These are phyloP conservation scores for Sycophaga agraensis DNA, from an alignment of 1,140 invertebrate species.

Conservation along the genomic window DNA sequence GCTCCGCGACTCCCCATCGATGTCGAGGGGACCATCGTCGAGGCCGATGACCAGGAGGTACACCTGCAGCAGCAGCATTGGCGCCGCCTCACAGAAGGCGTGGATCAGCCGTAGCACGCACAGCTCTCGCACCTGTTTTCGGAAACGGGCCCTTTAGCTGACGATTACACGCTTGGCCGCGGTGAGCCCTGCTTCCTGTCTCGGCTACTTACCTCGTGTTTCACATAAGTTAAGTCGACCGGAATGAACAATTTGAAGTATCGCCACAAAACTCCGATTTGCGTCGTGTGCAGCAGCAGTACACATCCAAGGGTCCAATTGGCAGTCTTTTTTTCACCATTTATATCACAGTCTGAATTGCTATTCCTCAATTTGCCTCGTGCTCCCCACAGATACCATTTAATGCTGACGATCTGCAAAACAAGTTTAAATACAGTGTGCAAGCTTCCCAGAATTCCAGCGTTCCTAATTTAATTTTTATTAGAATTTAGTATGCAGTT, in stretches of 20 bases:
- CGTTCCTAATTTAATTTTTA: no score
- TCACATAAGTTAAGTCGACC: conserved; percentile 79
- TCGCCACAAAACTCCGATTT: conserved; percentile 84
- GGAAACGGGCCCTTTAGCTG: no score
- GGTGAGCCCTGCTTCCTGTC: no score
- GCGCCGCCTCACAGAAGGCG: conserved; percentile 83
- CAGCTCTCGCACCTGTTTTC: conserved; percentile 65
- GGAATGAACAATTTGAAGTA: conserved; percentile 87
- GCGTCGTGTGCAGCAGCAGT: conserved; percentile 71
- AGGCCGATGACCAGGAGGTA: conserved; percentile 69
- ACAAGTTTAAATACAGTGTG: no score
- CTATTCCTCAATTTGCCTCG: conserved; percentile 45
- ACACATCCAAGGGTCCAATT: conserved; percentile 58
- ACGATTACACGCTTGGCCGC: no score
- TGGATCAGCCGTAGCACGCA: conserved; percentile 82
- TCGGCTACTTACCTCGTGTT: conserved; percentile 77
- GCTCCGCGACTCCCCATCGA: not conserved
- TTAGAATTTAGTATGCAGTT: no score
- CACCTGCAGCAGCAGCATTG: conserved; percentile 81
- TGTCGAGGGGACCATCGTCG: not conserved
- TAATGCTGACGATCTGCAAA: conserved; percentile 49
- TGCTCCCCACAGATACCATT: conserved; percentile 57
- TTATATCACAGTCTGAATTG: conserved; percentile 35
- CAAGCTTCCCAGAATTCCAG: no score
- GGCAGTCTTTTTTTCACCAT: conserved; percentile 39